Conservation (phyloP, 2,888 invertebrate genomes). For the Dorcus hopei region DNA sequence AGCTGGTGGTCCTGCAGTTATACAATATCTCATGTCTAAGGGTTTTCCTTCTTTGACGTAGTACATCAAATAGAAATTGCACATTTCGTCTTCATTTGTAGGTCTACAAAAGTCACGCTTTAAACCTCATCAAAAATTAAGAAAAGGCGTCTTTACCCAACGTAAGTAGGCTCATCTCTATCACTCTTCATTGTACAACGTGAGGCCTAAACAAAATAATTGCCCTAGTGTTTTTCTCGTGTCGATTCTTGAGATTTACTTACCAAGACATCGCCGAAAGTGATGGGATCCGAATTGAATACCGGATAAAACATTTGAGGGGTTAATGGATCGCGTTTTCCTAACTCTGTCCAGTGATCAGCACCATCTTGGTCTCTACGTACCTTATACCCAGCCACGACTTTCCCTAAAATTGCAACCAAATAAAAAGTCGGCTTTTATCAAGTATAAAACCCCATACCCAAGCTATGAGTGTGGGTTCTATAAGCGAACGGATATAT, state of each 20-base stretch:
- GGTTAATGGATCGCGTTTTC: constrained; percentile 80
- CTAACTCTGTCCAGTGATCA: constrained; percentile 78
- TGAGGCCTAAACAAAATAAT: constrained; percentile 60
- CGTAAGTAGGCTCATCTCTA: constrained; percentile 59
- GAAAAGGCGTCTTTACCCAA: constrained; percentile 62
- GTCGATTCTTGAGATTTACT: constrained; percentile 22
- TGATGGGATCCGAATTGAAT: constrained; percentile 59
- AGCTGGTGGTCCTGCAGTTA: constrained; percentile 77
- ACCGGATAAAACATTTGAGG: constrained; percentile 96
- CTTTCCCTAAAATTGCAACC: constrained; percentile 56
- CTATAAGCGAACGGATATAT: constrained; percentile 95
- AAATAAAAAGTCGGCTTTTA: too few relatives aligned
- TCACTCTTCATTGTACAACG: constrained; percentile 89
- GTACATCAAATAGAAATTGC: constrained; percentile 94
- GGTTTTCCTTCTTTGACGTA: constrained; percentile 77
- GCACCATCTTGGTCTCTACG: constrained; percentile 52
- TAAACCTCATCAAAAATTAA: constrained; percentile 7
- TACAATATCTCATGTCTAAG: constrained; percentile 76
- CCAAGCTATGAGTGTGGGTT: constrained; percentile 89
- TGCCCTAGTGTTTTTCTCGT: constrained; percentile 2
- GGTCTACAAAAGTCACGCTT: constrained; percentile 52
- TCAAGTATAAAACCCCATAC: constrained; percentile 42
- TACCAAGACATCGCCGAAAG: constrained; percentile 66
- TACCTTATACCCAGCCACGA: constrained; percentile 81
- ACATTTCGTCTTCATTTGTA: constrained; percentile 90